A percentile compares a stretch with the other conserved stretches of the same genome.
phyloP scores from a whole-genome alignment of 2,888 invertebrate species.

The Hypercompe scribonia region DNA sequence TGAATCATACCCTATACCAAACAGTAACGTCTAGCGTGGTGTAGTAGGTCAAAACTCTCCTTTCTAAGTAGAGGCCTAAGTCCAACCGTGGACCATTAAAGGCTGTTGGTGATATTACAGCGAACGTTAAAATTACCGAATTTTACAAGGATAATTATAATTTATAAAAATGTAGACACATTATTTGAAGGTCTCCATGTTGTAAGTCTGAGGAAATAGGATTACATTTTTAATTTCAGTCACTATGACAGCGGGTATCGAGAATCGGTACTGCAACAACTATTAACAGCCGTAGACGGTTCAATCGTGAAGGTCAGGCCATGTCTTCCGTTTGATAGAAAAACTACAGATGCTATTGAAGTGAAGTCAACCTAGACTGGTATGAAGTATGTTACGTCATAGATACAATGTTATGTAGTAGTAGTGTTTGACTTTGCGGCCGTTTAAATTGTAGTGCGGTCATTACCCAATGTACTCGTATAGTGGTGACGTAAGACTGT shows the following conservation, averaged over 20 bases:
- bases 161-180: background rate
- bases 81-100: too few species aligned
- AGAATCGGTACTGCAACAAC: background rate
- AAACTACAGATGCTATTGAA: slow-evolving; percentile 1
- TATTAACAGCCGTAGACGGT: background rate
- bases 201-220: background rate
- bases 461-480: slow-evolving; percentile 9
- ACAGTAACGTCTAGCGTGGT: too few species aligned
- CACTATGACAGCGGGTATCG: background rate
- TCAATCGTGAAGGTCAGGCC: background rate
- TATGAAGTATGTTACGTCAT: background rate
- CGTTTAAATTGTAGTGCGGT: slow-evolving; percentile 1
- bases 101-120: background rate
- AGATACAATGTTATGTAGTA: background rate
- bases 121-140: background rate
- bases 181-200: background rate
- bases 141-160: background rate
- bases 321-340: background rate
- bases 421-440: slow-evolving; percentile 4
- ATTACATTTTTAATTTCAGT: background rate
- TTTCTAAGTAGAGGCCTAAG: too few species aligned
- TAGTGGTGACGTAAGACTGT: slow-evolving; percentile 13
- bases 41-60: too few species aligned
- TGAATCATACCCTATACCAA: too few species aligned
- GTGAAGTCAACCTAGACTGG: background rate